Base-by-base conservation (phyloP, 2,888 invertebrate genomes). In the Electrophaes corylata region DNA sequence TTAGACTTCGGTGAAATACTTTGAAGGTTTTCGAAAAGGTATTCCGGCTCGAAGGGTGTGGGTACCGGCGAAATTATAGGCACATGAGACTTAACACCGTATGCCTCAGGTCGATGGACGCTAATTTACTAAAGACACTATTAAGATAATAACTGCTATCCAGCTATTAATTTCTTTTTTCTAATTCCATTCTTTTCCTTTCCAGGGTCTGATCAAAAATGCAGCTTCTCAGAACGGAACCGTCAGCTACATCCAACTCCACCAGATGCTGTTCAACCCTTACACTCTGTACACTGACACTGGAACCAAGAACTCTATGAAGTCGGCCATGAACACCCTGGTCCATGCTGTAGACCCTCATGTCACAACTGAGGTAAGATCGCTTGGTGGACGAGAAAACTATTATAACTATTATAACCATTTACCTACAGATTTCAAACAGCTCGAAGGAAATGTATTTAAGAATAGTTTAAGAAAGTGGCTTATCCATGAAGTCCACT, bases 191-290 rank as follows among this genome's bases (percentile, higher is more conserved):
- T 16, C 3, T 47, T 11, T 8, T 2, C 10, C 26, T 12, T 77
- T 83, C 8, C 85, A 94, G 94, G 95, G 95, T 11, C 83, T 97
- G 48, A 95, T 97, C 81, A 95, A 94, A 82, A 86, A 94, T 55
- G 93, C 94, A 0, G 93, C 94, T 62, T 77, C 87, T n/a, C 84
- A 86, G 33, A 92, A 88, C 11, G 92, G 92, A 11, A 90, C 93
- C 0, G 75, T 87, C 6, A 94, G 94, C 73, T 95, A 94, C 76
- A 85, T 95, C 3, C 95, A 96, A 64, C 92, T 97, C 43, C 96
- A 96, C 77, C 94, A 94, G 81, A 95, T 96, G 94, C 88, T 96
- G 57, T 96, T 96, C 85, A 96, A 96, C 88, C 96, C 97, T 0
- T 96, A 94, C 79, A 90, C 92, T 8, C 81, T 96, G 57, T 96